phyloP scores from a whole-genome alignment of 2,797 vertebrate species.

The Anolis apletophallus region DNA sequence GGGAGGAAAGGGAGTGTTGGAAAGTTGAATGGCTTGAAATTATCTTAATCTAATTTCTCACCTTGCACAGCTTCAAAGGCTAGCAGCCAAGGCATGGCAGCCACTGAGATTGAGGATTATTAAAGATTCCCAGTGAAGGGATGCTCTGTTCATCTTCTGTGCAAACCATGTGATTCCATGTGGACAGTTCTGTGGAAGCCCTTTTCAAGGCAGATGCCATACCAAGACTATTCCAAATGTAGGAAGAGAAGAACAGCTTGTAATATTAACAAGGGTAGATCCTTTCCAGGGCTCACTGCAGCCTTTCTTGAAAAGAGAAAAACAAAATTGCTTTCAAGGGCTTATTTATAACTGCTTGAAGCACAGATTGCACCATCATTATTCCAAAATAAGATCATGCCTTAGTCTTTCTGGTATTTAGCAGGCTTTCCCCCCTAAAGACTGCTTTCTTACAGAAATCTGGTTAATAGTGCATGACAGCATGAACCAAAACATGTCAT shows the following conservation, averaged over 20 bases:
- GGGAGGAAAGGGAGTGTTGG: not conserved
- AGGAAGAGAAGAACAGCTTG: constrained; percentile 69
- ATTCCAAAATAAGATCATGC: constrained; percentile 58
- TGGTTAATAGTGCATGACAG: constrained; percentile 54
- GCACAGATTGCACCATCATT: constrained; percentile 65
- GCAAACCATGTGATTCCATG: constrained; percentile 54
- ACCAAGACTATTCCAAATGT: constrained; percentile 57
- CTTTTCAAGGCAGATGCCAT: constrained; percentile 60
- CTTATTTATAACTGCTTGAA: constrained; percentile 72
- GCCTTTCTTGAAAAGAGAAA: constrained; percentile 70
- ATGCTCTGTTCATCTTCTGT: constrained; percentile 58
- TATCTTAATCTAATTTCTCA: constrained; percentile 62
- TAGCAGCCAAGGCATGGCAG: constrained; percentile 35
- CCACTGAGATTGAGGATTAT: constrained; percentile 61
- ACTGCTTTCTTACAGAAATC: constrained; percentile 41
- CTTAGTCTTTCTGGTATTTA: constrained; percentile 69
- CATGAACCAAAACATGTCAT: constrained; percentile 45
- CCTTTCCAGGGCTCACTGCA: constrained; percentile 64
- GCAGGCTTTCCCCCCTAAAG: constrained; percentile 54
- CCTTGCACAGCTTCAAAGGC: constrained; percentile 56
- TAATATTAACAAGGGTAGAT: constrained; percentile 69
- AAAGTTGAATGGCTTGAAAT: constrained; percentile 62
- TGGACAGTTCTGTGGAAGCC: constrained; percentile 52
- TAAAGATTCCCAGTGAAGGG: constrained; percentile 58
- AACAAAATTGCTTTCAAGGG: constrained; percentile 65